Conservation (phyloP, 1,140 invertebrate genomes). For the Zaprionus camerounensis region DNA sequence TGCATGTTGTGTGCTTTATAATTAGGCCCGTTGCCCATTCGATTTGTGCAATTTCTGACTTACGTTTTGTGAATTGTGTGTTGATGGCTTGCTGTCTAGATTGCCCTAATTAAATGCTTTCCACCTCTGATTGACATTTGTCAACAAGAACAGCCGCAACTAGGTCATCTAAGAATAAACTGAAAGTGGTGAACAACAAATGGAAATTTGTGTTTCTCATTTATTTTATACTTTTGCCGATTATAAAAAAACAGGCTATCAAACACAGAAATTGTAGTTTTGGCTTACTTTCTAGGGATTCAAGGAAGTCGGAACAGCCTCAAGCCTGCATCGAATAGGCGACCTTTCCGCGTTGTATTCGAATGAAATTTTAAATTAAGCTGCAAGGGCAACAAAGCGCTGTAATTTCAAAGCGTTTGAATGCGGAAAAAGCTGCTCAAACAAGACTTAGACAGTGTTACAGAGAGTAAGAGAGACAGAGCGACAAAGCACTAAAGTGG, state of each 20-base stretch:
- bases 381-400: not conserved
- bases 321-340: not conserved
- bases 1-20: constrained; percentile 42
- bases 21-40: constrained; percentile 39
- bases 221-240: not conserved
- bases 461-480: not conserved
- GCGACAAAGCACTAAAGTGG: not conserved
- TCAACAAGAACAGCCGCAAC: not conserved
- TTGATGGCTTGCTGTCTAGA: constrained; percentile 25
- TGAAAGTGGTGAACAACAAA: not conserved
- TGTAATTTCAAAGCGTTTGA: constrained; percentile 3
- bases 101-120: not conserved
- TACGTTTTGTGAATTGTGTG: not conserved
- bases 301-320: not conserved
- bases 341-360: not conserved
- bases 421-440: constrained; percentile 7
- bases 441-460: not conserved
- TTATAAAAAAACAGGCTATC: not conserved
- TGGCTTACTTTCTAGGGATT: not conserved
- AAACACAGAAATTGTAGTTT: not conserved
- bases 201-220: not conserved
- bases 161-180: not conserved
- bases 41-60: not conserved
- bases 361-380: constrained; percentile 8
- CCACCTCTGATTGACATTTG: constrained; percentile 26